Percentiles rank a stretch among this genome's conserved stretches.
phyloP scores from a whole-genome alignment of 2,113 vertebrate genomes.

The Numida meleagris region DNA sequence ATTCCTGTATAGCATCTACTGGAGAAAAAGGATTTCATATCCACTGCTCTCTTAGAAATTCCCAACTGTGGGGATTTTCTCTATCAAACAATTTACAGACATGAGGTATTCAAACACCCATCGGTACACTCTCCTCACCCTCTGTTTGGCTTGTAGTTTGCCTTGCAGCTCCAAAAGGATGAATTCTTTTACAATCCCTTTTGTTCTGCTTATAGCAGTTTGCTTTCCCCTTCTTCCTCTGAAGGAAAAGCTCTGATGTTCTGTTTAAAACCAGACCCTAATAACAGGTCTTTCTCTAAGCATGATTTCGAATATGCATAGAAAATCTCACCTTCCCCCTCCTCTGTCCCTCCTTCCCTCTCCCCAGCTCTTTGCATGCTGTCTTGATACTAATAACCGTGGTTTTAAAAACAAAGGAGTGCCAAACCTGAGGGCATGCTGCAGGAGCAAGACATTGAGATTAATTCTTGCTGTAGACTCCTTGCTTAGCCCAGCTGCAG shows the following conservation, averaged over 20 bases:
- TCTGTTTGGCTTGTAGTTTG: neutral
- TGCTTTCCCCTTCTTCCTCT: neutral
- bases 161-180: neutral
- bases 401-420: constrained; percentile 73
- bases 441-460: constrained; percentile 63
- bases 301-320: neutral
- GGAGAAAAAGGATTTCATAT: constrained; percentile 62
- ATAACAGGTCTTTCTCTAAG: neutral
- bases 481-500: constrained; percentile 72
- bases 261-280: neutral
- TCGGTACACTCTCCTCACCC: neutral
- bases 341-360: neutral
- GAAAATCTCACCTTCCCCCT: neutral
- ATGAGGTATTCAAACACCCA: neutral
- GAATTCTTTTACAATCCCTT: neutral
- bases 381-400: constrained; percentile 66
- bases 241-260: neutral
- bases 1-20: constrained; percentile 64
- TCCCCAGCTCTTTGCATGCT: constrained; percentile 13
- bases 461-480: constrained; percentile 69
- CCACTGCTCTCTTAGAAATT: constrained; percentile 50
- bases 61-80: constrained; percentile 60
- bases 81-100: constrained; percentile 53
- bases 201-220: neutral
- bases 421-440: constrained; percentile 67